Evolutionary conservation across 2,888 invertebrate genomes (phyloP).

Genomic region (Drosophila mayaguana): DNA sequence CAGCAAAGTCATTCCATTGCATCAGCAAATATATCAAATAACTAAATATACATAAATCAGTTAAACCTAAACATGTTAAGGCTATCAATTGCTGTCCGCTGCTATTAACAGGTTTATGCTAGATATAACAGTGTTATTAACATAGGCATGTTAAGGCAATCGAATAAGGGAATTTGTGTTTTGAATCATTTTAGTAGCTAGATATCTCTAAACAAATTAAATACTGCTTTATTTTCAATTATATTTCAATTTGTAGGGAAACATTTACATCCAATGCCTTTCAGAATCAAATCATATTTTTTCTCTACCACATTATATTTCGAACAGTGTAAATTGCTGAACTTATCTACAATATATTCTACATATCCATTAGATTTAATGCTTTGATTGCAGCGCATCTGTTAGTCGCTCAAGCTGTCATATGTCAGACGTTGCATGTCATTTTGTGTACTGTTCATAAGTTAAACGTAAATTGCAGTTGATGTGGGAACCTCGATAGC

Average conservation of each 20-base stretch:
- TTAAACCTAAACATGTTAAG: not conserved
- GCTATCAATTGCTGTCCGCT: not conserved
- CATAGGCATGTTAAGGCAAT: not conserved
- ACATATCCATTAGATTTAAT: not conserved
- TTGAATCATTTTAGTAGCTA: not conserved
- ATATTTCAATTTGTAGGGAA: no score
- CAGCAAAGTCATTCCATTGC: not conserved
- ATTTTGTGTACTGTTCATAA: constrained; percentile 48
- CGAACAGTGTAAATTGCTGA: not conserved
- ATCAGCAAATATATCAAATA: constrained; percentile 13
- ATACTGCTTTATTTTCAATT: no score
- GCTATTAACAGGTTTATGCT: constrained; percentile 2
- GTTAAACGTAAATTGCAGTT: constrained; percentile 70
- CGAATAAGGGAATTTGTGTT: not conserved
- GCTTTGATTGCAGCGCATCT: constrained; percentile 21
- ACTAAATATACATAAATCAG: not conserved
- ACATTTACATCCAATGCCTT: no score
- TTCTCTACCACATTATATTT: not conserved
- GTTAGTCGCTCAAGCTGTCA: constrained; percentile 15
- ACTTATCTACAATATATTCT: not conserved
- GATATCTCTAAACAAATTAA: no score
- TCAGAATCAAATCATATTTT: no score
- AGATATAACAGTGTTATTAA: not conserved
- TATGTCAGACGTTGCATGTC: constrained; percentile 14
- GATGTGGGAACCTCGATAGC: constrained; percentile 50